Percentiles rank a stretch among this genome's conserved stretches.
These are phyloP conservation scores for Gymnopithys bicolor DNA, from an alignment of 2,797 vertebrate species.

Conservation along the genomic window DNA sequence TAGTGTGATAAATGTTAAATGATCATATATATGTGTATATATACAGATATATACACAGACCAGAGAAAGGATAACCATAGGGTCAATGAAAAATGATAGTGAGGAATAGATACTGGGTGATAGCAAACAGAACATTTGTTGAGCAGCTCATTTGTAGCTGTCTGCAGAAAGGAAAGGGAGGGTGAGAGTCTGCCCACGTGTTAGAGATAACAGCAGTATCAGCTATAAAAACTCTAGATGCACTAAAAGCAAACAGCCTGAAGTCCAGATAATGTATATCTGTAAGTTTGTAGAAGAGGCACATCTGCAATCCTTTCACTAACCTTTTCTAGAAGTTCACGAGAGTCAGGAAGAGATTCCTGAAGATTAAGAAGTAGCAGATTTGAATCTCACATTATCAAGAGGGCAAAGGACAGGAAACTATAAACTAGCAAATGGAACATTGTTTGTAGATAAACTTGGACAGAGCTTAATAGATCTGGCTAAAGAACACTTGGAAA, in stretches of 20 bases:
- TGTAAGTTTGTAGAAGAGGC: not conserved
- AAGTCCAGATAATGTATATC: not conserved
- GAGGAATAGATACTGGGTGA: constrained; percentile 8
- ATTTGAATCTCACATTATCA: constrained; percentile 4
- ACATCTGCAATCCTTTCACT: not conserved
- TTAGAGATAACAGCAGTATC: constrained; percentile 25
- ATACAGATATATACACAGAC: not conserved
- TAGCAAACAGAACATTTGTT: constrained; percentile 42
- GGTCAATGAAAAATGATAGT: constrained; percentile 24
- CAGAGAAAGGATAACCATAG: not conserved
- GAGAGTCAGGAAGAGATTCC: not conserved
- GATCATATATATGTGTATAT: not conserved
- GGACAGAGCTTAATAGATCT: constrained; percentile 26
- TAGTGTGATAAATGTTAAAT: constrained; percentile 33
- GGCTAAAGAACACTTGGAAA: constrained; percentile 44
- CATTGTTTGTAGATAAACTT: constrained; percentile 35
- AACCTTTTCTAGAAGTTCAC: constrained; percentile 30
- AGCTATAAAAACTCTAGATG: constrained; percentile 35
- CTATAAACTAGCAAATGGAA: constrained; percentile 41
- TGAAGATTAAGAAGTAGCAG: constrained; percentile 8
- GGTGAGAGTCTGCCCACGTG: not conserved
- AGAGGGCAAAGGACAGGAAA: constrained; percentile 46
- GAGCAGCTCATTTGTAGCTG: constrained; percentile 60
- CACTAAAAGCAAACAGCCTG: not conserved
- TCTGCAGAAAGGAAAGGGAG: constrained; percentile 48